Conservation (phyloP, 2,797 vertebrate genomes). For the Centropyge bicolor region DNA sequence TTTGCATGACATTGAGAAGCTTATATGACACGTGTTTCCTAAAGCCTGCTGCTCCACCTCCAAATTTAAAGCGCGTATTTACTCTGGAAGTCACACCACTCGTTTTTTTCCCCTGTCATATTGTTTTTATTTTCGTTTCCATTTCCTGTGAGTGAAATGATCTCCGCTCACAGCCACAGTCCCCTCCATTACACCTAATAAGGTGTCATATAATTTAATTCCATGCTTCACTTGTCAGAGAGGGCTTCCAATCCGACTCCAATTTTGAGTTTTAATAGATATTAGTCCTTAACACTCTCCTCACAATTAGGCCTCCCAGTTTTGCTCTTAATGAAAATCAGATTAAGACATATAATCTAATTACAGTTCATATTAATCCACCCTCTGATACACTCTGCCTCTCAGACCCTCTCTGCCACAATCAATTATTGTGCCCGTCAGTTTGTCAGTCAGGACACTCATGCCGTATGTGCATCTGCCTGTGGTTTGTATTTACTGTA, state of each 20-base stretch:
- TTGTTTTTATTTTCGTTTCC: slow-evolving; percentile 82
- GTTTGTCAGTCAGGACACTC: slow-evolving; percentile 71
- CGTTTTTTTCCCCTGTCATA: slow-evolving; percentile 43
- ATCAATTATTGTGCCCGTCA: slow-evolving; percentile 70
- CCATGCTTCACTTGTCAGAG: slow-evolving; percentile 89
- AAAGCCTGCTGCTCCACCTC: slow-evolving; percentile 30
- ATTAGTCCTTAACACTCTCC: slow-evolving; percentile 87
- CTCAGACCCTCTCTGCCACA: slow-evolving; percentile 72
- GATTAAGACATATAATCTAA: slow-evolving; percentile 91
- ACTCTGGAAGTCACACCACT: slow-evolving; percentile 37
- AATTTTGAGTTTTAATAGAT: slow-evolving; percentile 90
- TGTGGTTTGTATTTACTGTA: slow-evolving; percentile 43
- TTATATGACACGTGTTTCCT: slow-evolving; percentile 25
- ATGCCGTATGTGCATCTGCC: slow-evolving; percentile 24
- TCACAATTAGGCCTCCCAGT: slow-evolving; percentile 88
- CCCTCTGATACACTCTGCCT: slow-evolving; percentile 79
- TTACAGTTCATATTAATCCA: slow-evolving; percentile 88
- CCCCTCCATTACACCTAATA: slow-evolving; percentile 88
- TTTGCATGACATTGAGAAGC: not conserved
- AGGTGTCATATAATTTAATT: slow-evolving; percentile 91
- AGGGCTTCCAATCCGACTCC: slow-evolving; percentile 84
- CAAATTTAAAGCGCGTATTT: slow-evolving; percentile 52
- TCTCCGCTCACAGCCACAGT: slow-evolving; percentile 72
- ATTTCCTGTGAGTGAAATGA: slow-evolving; percentile 74
- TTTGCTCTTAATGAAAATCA: slow-evolving; percentile 90